These are phyloP conservation scores for Protosalanx chinensis DNA, from an alignment of 2,797 vertebrate genomes.

Conservation along the genomic window DNA sequence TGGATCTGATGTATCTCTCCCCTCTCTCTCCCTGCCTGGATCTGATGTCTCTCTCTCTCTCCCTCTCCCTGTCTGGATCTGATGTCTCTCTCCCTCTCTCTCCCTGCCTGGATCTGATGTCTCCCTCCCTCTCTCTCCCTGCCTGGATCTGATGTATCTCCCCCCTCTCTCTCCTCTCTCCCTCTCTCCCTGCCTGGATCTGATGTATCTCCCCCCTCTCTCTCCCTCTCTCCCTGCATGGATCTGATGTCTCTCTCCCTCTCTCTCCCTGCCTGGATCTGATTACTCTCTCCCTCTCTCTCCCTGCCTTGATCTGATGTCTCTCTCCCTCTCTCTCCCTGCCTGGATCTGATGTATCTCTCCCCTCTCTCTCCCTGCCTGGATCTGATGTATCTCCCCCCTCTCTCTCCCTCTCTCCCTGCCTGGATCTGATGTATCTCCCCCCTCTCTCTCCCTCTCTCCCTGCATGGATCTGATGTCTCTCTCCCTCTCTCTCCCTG, in stretches of 20 bases:
- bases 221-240: neutral
- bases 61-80: too few species aligned
- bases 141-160: too few species aligned
- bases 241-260: too few species aligned
- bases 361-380: neutral
- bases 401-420: neutral
- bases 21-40: neutral
- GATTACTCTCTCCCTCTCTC: neutral
- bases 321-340: too few species aligned
- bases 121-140: too few species aligned
- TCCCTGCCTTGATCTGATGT: neutral
- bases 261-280: too few species aligned
- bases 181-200: neutral
- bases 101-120: too few species aligned
- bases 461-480: neutral
- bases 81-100: too few species aligned
- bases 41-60: too few species aligned
- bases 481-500: neutral
- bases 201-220: too few species aligned
- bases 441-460: neutral
- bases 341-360: neutral
- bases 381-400: too few species aligned
- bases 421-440: neutral
- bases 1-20: neutral
- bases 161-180: neutral